phyloP scores from a whole-genome alignment of 2,888 invertebrate genomes.

The Anodontia alba region DNA sequence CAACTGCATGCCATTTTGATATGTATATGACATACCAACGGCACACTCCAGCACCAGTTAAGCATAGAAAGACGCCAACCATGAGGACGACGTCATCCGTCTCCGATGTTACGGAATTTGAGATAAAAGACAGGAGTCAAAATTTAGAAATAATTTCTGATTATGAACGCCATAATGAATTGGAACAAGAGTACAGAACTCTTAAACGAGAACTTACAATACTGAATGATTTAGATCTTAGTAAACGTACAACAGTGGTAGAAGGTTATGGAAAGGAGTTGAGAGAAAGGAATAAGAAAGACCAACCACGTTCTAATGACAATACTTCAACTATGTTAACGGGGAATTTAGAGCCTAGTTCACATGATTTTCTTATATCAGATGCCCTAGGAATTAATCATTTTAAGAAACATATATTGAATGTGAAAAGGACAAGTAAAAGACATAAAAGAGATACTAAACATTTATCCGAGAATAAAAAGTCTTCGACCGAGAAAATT shows the following conservation, averaged over 20 bases:
- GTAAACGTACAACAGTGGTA: too few species aligned
- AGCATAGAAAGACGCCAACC: too few species aligned
- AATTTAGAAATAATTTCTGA: too few species aligned
- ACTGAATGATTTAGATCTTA: background rate
- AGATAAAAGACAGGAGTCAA: too few species aligned
- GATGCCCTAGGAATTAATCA: slow-evolving; percentile 51
- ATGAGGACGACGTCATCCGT: too few species aligned
- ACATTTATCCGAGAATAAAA: background rate
- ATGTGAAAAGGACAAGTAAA: slow-evolving; percentile 41
- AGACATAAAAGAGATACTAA: slow-evolving; percentile 13
- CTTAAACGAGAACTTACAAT: background rate
- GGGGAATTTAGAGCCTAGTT: background rate
- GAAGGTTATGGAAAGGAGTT: background rate
- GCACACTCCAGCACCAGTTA: too few species aligned
- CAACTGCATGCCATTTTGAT: too few species aligned
- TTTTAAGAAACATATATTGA: slow-evolving; percentile 48
- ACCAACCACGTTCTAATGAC: background rate
- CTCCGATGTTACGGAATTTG: too few species aligned
- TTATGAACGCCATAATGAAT: background rate
- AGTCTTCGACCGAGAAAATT: slow-evolving; percentile 1
- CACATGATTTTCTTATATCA: slow-evolving; percentile 33
- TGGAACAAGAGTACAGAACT: background rate
- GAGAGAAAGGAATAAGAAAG: background rate
- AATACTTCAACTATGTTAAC: background rate
- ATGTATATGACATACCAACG: too few species aligned